phyloP scores from a whole-genome alignment of 2,888 invertebrate species.

The Augiades crinisus region DNA sequence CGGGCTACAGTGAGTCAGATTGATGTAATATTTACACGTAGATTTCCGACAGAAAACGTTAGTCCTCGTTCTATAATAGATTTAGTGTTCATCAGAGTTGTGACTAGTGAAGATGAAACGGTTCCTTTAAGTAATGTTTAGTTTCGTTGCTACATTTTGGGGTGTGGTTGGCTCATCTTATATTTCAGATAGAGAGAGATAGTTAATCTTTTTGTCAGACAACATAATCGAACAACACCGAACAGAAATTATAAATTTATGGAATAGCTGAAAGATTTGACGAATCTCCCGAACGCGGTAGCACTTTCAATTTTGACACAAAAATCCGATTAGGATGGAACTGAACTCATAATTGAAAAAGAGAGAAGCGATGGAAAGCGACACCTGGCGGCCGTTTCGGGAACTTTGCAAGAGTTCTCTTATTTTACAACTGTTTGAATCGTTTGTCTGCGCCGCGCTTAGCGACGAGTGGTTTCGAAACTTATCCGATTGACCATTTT shows the following conservation, averaged over 20 bases:
- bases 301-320: neutral
- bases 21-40: conserved; percentile 18
- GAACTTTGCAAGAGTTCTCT: conserved; percentile 36
- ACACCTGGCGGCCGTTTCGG: conserved; percentile 2
- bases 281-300: too few species aligned
- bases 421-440: conserved; percentile 31
- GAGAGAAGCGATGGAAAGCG: neutral
- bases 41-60: conserved; percentile 10
- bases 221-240: too few species aligned
- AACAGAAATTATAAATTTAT: too few species aligned
- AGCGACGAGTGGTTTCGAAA: conserved; percentile 53
- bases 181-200: too few species aligned
- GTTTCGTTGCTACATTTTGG: too few species aligned
- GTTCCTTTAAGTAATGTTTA: too few species aligned
- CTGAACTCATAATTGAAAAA: neutral
- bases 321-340: neutral
- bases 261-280: too few species aligned
- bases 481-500: conserved; percentile 55
- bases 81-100: neutral
- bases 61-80: conserved; percentile 9
- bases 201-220: too few species aligned
- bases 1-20: neutral
- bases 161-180: too few species aligned
- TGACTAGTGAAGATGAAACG: too few species aligned
- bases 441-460: conserved; percentile 40